These are phyloP conservation scores for Caiman crocodilus DNA, from an alignment of 2,797 vertebrate genomes.

Conservation along the genomic window DNA sequence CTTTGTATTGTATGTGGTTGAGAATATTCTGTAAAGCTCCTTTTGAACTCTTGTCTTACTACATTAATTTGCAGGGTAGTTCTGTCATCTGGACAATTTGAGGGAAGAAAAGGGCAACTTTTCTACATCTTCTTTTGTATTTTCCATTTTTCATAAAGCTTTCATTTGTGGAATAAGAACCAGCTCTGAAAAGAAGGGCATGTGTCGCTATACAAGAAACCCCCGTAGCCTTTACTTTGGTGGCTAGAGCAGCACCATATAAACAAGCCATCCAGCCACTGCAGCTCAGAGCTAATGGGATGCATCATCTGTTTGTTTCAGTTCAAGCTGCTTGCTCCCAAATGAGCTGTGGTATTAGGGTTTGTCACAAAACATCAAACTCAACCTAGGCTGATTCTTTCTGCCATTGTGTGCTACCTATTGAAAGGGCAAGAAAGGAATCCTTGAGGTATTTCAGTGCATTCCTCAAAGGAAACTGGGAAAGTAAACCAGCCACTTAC, in stretches of 20 bases:
- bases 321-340: fast-evolving
- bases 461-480: not conserved
- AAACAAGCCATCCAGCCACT: fast-evolving
- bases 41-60: not conserved
- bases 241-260: fast-evolving
- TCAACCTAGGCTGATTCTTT: not conserved
- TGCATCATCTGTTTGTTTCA: not conserved
- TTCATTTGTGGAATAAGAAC: not conserved
- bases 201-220: not conserved
- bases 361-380: not conserved
- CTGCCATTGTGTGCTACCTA: fast-evolving
- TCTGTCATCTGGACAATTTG: not conserved
- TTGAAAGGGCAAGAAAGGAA: not conserved
- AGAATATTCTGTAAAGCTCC: not conserved
- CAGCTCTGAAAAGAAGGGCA: fast-evolving
- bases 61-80: not conserved
- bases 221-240: fast-evolving
- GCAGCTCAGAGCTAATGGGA: fast-evolving
- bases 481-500: not conserved
- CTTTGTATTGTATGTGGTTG: not conserved
- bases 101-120: not conserved
- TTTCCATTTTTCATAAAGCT: not conserved
- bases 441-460: not conserved
- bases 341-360: not conserved
- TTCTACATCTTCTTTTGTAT: not conserved